Percentiles rank a stretch among this genome's conserved stretches.
phyloP scores from a whole-genome alignment of 2,888 invertebrate genomes.

The Lasioglossum vierecki region DNA sequence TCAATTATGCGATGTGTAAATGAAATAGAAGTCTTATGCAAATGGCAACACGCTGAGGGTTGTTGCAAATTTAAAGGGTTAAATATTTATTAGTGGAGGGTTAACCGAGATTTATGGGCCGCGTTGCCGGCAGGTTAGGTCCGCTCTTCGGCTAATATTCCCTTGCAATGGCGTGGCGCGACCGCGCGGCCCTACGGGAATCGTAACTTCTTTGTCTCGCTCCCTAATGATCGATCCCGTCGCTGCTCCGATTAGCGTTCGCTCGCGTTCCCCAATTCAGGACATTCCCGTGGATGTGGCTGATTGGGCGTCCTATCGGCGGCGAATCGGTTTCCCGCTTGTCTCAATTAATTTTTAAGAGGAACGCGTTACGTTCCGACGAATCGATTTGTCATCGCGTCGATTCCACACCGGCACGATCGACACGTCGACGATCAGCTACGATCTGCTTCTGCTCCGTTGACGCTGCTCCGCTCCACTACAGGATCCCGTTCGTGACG shows the following conservation, averaged over 20 bases:
- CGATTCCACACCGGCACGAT: constrained; percentile 9
- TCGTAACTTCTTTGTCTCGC: constrained; percentile 31
- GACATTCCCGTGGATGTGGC: neutral
- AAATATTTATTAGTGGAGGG: constrained; percentile 84
- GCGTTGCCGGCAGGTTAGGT: constrained; percentile 28
- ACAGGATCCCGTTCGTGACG: neutral
- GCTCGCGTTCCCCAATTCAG: neutral
- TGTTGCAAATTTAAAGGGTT: constrained; percentile 84
- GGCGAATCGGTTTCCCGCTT: neutral
- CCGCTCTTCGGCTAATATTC: constrained; percentile 54
- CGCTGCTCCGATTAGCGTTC: constrained; percentile 1
- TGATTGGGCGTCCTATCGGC: neutral
- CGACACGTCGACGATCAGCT: neutral
- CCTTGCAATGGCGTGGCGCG: constrained; percentile 36
- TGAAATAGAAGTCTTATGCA: constrained; percentile 86
- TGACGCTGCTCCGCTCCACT: neutral
- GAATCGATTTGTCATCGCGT: constrained; percentile 17
- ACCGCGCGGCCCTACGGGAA: constrained; percentile 55
- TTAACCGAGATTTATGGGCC: constrained; percentile 83
- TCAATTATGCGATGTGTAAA: constrained; percentile 86
- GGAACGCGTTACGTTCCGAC: neutral
- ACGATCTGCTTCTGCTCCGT: neutral
- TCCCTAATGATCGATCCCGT: constrained; percentile 37
- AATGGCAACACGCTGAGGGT: constrained; percentile 84
- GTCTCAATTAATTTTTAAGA: constrained; percentile 5